A percentile compares a stretch with the other conserved stretches of the same genome.
These are phyloP conservation scores for Epinotia demarniana DNA, from an alignment of 2,888 invertebrate species.

Conservation along the genomic window DNA sequence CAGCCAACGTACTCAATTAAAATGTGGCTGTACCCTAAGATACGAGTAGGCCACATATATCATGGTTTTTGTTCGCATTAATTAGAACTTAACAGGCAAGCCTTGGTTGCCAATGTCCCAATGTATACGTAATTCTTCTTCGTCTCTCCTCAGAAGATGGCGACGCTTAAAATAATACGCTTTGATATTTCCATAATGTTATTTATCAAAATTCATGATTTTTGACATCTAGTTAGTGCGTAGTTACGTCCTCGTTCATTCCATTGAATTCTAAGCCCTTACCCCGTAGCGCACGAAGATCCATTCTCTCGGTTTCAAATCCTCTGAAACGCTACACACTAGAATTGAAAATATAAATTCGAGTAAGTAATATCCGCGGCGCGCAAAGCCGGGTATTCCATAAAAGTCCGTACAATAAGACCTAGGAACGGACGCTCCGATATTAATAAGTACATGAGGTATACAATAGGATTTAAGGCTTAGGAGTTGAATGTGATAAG, in stretches of 20 bases:
- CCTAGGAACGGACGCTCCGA: not conserved
- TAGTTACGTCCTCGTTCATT: too few relatives aligned
- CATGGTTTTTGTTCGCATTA: too few relatives aligned
- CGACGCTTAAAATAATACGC: too few relatives aligned
- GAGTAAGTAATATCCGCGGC: constrained; percentile 35
- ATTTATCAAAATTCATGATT: not conserved
- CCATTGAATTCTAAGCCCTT: constrained; percentile 4
- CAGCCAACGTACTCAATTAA: too few relatives aligned
- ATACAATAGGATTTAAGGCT: not conserved
- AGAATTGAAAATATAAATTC: constrained; percentile 44
- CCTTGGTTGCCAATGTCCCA: too few relatives aligned
- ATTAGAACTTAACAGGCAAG: too few relatives aligned
- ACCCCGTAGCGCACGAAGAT: not conserved
- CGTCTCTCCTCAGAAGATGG: too few relatives aligned
- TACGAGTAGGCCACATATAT: too few relatives aligned
- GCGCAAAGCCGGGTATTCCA: constrained; percentile 42
- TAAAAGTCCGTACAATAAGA: constrained; percentile 36
- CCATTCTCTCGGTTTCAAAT: constrained; percentile 27
- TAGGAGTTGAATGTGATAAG: not conserved
- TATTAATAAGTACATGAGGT: constrained; percentile 23
- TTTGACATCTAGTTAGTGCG: not conserved
- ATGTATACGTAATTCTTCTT: too few relatives aligned
- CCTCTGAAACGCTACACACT: constrained; percentile 30
- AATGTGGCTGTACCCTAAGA: too few relatives aligned
- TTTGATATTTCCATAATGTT: too few relatives aligned